These are phyloP conservation scores for Tetrax tetrax DNA, from an alignment of 2,113 vertebrate species.

Conservation along the genomic window DNA sequence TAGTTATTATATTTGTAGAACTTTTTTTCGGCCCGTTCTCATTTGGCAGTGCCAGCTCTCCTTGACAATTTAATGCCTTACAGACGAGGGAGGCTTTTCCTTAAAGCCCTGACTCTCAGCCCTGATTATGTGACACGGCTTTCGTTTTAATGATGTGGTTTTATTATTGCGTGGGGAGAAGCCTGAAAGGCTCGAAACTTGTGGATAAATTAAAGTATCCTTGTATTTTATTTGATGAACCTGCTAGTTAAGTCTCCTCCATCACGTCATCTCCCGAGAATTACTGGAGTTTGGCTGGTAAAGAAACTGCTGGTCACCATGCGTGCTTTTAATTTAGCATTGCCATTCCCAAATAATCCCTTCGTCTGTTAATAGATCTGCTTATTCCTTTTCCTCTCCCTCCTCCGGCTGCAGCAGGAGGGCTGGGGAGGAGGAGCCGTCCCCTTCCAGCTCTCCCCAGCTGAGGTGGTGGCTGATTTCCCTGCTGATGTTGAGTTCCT, in stretches of 20 bases:
- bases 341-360: background rate
- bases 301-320: background rate
- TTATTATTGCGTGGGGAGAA: background rate
- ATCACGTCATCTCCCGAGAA: fast-evolving
- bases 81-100: background rate
- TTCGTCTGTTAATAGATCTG: background rate
- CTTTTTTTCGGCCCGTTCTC: fast-evolving
- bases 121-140: background rate
- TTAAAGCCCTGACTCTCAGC: background rate
- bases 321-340: background rate
- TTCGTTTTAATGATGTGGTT: background rate
- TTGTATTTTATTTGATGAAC: background rate
- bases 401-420: fast-evolving
- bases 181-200: background rate
- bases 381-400: background rate
- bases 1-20: background rate
- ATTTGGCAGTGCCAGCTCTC: background rate
- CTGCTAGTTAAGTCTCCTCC: background rate
- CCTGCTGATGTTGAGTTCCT: background rate
- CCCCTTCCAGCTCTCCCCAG: background rate
- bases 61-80: background rate
- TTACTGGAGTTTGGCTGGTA: background rate
- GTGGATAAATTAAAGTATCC: background rate
- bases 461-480: background rate
- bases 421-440: background rate